Conservation (phyloP, 2,888 invertebrate genomes). For the Rosalia funebris region DNA sequence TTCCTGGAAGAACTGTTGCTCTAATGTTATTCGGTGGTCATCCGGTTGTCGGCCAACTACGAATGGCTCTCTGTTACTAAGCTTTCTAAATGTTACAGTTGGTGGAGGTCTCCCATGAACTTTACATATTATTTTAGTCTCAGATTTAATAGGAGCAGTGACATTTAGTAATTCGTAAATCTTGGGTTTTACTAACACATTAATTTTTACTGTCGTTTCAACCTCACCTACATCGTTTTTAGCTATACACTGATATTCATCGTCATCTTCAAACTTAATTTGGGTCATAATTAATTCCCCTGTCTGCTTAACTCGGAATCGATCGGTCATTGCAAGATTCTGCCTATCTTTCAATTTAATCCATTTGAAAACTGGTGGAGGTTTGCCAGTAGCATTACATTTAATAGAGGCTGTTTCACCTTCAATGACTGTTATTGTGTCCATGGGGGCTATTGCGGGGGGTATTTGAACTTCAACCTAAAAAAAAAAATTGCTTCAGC, state of each 20-base stretch:
- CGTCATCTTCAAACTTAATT: constrained; percentile 81
- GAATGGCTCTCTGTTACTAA: constrained; percentile 73
- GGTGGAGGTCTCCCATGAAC: constrained; percentile 86
- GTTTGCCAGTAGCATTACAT: constrained; percentile 86
- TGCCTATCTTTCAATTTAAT: constrained; percentile 77
- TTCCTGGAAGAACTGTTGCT: constrained; percentile 70
- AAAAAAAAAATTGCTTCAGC: constrained; percentile 17
- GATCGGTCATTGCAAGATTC: constrained; percentile 76
- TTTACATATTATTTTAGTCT: constrained; percentile 78
- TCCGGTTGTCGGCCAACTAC: constrained; percentile 73
- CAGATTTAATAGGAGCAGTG: constrained; percentile 72
- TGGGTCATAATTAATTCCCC: constrained; percentile 79
- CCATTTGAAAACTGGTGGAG: constrained; percentile 86
- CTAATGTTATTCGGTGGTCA: constrained; percentile 69
- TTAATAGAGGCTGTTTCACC: constrained; percentile 79
- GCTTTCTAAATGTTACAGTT: constrained; percentile 80
- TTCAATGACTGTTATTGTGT: constrained; percentile 77
- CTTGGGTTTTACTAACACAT: constrained; percentile 79
- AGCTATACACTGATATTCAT: constrained; percentile 83
- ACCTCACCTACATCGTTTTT: constrained; percentile 81
- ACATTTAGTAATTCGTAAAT: constrained; percentile 81
- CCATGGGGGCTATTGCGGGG: constrained; percentile 76
- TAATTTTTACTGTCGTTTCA: constrained; percentile 74
- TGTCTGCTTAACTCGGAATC: constrained; percentile 76
- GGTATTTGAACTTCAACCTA: constrained; percentile 76